Conservation (phyloP, 2,797 vertebrate genomes). For the Sciurus vulgaris region DNA sequence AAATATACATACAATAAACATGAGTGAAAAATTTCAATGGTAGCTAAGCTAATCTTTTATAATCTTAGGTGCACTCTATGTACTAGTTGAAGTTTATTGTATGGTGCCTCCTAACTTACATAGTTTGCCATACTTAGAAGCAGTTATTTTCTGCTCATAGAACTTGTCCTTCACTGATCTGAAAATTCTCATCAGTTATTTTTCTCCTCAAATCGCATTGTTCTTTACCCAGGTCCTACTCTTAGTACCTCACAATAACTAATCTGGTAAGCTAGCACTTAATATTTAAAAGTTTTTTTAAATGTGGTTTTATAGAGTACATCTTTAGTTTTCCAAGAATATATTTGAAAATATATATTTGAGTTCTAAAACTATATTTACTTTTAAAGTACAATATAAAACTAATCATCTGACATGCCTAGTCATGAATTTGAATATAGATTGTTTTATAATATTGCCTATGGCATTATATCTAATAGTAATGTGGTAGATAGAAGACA, state of each 20-base stretch:
- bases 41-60: neutral
- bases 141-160: neutral
- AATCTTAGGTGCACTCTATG: neutral
- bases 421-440: conserved; percentile 57
- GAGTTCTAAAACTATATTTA: conserved; percentile 25
- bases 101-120: neutral
- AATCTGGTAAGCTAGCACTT: neutral
- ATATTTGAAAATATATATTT: neutral
- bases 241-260: neutral
- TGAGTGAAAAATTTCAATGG: neutral
- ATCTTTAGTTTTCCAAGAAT: conserved; percentile 21
- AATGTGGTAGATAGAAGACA: conserved; percentile 35
- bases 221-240: conserved; percentile 10
- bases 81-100: neutral
- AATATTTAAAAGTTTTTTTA: neutral
- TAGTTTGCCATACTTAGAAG: neutral
- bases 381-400: neutral
- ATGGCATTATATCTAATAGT: conserved; percentile 52
- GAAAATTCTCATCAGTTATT: neutral
- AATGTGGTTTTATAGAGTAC: neutral
- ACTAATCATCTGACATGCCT: neutral
- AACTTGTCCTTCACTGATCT: neutral
- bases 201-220: neutral
- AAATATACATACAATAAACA: neutral
- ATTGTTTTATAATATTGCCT: conserved; percentile 50